Evolutionary conservation across 2,113 vertebrate species (phyloP).

Genomic region (Lophochroa leadbeateri): DNA sequence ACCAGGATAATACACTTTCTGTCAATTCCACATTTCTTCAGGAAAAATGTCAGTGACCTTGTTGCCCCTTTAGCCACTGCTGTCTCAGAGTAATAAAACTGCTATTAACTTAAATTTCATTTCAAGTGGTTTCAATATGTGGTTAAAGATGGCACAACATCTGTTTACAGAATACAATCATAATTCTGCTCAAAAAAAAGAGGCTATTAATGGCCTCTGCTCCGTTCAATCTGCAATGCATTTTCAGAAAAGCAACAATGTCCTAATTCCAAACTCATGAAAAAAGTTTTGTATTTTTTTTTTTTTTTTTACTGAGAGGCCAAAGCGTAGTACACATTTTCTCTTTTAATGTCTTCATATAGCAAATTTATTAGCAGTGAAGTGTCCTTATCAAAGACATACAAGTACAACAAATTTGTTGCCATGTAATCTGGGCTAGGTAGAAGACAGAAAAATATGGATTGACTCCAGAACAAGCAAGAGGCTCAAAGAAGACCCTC

Average conservation of each 20-base stretch:
- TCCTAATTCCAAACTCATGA: neutral
- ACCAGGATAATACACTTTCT: neutral
- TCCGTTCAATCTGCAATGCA: neutral
- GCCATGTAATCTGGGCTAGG: neutral
- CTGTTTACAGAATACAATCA: neutral
- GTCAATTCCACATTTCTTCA: fast-evolving
- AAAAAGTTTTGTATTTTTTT: neutral
- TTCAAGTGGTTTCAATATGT: neutral
- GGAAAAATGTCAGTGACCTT: neutral
- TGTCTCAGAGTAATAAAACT: neutral
- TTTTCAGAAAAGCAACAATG: neutral
- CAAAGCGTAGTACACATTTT: neutral
- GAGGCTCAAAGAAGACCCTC: neutral
- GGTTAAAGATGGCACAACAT: neutral
- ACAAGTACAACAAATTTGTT: neutral
- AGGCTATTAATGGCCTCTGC: neutral
- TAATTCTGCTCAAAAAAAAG: neutral
- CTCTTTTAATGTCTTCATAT: neutral
- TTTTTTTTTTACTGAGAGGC: neutral
- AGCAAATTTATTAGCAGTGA: neutral
- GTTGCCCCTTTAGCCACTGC: neutral
- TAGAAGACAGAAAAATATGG: neutral
- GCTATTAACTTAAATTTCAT: neutral
- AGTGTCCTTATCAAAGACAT: neutral
- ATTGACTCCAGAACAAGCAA: neutral